Base-by-base conservation (phyloP, 2,797 vertebrate species). In the Premnoplex brunnescens region DNA sequence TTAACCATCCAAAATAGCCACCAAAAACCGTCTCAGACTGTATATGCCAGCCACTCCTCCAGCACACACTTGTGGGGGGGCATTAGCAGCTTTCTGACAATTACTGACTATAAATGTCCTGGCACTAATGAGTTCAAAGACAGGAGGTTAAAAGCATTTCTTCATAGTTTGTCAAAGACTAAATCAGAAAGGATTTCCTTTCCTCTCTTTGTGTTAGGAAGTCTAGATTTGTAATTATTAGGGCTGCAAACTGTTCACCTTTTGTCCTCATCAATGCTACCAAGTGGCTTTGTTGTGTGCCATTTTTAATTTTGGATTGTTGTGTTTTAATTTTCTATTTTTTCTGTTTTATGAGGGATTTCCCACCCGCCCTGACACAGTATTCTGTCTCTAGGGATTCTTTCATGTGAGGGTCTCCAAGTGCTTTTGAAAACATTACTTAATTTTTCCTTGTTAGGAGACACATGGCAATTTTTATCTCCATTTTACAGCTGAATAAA, bases 401-500 rank as follows among this genome's bases (percentile, higher is more conserved):
- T 86, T 93, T 52, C 44, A 22, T 56, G 10, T 91, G 74, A 89
- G n/a, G 23, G 7, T 87, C 74, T 94, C 48, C 52, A 71, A 2
- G 0, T 48, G 16, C 37, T 93, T 96, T 24, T 94, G 37, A 92
- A 88, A 90, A 87, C 80, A 81, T 75, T 72, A 66, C 55, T 84
- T 67, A 71, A 76, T 94, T 91, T 91, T 94, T 39, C 80, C 71
- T 54, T 73, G 27, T 93, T 85, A 87, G 60, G 67, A 55, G 28
- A 69, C 85, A 21, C 2, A 87, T 93, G 77, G 64, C 83, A 92
- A 63, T 67, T 94, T 95, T 91, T 23, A 95, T 96, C 95, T 95
- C 51, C 23, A 4, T 90, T 93, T 95, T 87, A 81, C 95, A 95
- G 91, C 93, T 97, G 96, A 95, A 91, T 71, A 95, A 96, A 96